Evolutionary conservation across 2,113 vertebrate species (phyloP).

Genomic region (Peucedramus taeniatus): DNA sequence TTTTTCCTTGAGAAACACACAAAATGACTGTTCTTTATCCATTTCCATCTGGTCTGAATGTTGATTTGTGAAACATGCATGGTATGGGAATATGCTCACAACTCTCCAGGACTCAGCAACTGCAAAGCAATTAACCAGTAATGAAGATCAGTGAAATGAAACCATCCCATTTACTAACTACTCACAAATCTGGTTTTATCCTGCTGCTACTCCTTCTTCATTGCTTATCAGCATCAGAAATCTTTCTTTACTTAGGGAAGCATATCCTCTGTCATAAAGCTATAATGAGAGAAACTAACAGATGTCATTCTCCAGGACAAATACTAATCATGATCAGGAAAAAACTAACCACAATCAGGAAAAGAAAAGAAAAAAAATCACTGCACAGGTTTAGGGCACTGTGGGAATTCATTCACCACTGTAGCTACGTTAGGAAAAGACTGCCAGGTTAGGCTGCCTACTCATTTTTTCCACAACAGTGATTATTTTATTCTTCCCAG

Average conservation of each 20-base stretch:
- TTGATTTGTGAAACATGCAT: neutral
- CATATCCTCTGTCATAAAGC: neutral
- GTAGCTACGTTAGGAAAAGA: neutral
- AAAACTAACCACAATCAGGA: neutral
- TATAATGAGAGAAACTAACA: neutral
- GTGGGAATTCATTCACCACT: neutral
- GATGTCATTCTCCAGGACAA: neutral
- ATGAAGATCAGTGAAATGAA: conserved; percentile 28
- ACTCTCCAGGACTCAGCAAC: neutral
- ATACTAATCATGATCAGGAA: neutral
- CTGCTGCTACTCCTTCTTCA: neutral
- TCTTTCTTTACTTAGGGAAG: neutral
- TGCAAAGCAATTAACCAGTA: conserved; percentile 16
- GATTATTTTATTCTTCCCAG: neutral
- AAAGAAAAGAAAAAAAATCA: neutral
- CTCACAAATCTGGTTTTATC: neutral
- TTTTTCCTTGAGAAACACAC: neutral
- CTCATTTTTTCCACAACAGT: neutral
- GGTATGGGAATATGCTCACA: neutral
- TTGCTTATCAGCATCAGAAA: neutral
- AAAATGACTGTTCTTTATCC: neutral
- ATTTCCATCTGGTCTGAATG: neutral
- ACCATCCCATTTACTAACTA: neutral
- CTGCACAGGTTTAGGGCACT: neutral
- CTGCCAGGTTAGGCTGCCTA: neutral